phyloP scores from a whole-genome alignment of 2,888 invertebrate genomes.

The Cryptus viduatorius region DNA sequence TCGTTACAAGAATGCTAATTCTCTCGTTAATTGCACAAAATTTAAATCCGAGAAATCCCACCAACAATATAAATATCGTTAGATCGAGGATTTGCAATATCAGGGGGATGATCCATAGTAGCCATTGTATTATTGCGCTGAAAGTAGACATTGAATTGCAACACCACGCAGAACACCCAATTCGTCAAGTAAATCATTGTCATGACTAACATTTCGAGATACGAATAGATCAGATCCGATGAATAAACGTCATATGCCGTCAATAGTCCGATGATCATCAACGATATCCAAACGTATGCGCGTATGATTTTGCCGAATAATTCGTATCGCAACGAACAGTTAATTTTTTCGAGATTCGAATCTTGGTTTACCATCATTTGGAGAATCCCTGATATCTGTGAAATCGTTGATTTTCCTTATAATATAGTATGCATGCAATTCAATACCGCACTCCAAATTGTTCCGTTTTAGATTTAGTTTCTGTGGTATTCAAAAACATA shows the following conservation, averaged over 20 bases:
- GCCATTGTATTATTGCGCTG: conserved; percentile 25
- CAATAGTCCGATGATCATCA: neutral
- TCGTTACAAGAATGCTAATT: conserved; percentile 41
- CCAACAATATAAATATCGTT: conserved; percentile 58
- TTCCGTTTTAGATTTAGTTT: no score
- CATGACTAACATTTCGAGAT: conserved; percentile 19
- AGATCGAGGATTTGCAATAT: conserved; percentile 47
- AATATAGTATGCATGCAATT: neutral
- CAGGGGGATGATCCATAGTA: conserved; percentile 39
- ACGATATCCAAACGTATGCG: conserved; percentile 46
- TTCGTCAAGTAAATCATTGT: neutral
- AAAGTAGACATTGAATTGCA: neutral
- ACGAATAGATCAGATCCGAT: neutral
- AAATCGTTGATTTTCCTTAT: neutral
- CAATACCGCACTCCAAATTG: neutral
- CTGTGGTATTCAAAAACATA: no score
- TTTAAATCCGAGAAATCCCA: conserved; percentile 51
- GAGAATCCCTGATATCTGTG: conserved; percentile 51
- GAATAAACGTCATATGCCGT: conserved; percentile 43
- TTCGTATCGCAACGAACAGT: conserved; percentile 53
- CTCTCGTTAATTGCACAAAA: conserved; percentile 58
- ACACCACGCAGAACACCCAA: neutral
- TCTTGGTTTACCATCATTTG: conserved; percentile 43
- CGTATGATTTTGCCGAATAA: conserved; percentile 35
- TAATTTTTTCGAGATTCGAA: conserved; percentile 55